Conservation (phyloP, 2,113 vertebrate genomes). For the Colinus virginianus region DNA sequence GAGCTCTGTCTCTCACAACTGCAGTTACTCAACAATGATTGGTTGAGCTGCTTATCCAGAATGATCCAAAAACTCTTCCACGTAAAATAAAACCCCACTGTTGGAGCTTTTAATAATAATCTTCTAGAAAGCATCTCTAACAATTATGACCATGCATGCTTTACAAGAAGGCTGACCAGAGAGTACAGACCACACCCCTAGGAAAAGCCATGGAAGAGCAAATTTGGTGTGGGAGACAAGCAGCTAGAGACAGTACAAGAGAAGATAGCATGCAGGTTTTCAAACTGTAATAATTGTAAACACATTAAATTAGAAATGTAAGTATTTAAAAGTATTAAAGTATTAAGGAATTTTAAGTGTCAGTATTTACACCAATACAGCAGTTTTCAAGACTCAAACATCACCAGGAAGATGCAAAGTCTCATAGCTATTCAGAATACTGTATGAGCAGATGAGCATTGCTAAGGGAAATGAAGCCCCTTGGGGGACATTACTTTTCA, state of each 20-base stretch:
- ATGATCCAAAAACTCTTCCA: background rate
- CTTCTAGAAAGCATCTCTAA: slow-evolving; percentile 26
- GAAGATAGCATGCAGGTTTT: background rate
- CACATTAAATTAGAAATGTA: background rate
- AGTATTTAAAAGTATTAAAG: too few species aligned
- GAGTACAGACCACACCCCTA: background rate
- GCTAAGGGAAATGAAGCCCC: background rate
- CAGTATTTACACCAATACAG: background rate
- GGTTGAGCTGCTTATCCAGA: slow-evolving; percentile 16
- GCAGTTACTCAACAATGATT: background rate
- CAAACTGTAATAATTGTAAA: background rate
- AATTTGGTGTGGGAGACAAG: background rate
- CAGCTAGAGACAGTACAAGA: background rate
- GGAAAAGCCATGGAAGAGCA: background rate
- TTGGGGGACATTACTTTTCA: background rate
- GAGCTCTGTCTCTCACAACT: background rate
- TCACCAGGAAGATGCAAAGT: background rate
- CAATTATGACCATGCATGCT: background rate
- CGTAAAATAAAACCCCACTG: slow-evolving; percentile 40
- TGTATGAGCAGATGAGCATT: background rate
- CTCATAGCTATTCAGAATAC: fast-evolving
- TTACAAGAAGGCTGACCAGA: background rate
- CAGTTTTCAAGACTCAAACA: background rate
- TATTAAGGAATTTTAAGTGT: too few species aligned
- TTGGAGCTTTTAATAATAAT: slow-evolving; percentile 7